phyloP scores from a whole-genome alignment of 2,797 vertebrate species.

The Schizopygopsis malacanthus region DNA sequence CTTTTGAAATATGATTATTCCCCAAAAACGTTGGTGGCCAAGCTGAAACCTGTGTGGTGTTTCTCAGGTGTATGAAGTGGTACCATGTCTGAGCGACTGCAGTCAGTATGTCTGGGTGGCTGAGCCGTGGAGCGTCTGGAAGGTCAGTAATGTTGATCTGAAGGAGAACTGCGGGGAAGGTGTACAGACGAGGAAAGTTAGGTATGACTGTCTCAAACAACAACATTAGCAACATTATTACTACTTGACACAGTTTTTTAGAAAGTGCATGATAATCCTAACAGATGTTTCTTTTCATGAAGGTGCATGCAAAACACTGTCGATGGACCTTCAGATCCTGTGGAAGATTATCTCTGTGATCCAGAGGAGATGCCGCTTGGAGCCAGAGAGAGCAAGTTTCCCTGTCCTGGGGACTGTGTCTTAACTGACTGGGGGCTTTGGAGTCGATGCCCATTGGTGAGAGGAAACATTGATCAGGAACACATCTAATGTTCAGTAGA shows the following conservation, averaged over 20 bases:
- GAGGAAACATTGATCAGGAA: slow-evolving; percentile 40
- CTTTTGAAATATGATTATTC: not conserved
- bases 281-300: slow-evolving; percentile 29
- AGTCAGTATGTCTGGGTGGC: slow-evolving; percentile 92
- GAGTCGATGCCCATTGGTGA: slow-evolving; percentile 90
- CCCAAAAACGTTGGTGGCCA: not conserved
- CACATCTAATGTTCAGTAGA: not conserved
- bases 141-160: slow-evolving; percentile 91
- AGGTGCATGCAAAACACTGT: slow-evolving; percentile 97
- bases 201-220: slow-evolving; percentile 74
- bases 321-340: slow-evolving; percentile 92
- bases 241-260: not conserved
- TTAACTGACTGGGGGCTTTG: slow-evolving; percentile 91
- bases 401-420: slow-evolving; percentile 94
- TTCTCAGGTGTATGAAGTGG: slow-evolving; percentile 93
- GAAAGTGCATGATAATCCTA: not conserved
- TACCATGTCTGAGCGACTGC: slow-evolving; percentile 96
- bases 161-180: slow-evolving; percentile 96
- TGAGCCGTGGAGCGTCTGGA: slow-evolving; percentile 96
- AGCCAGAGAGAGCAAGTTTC: slow-evolving; percentile 89
- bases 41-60: slow-evolving; percentile 2
- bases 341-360: slow-evolving; percentile 97
- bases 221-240: not conserved
- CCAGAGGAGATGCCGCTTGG: slow-evolving; percentile 97
- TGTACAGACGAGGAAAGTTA: slow-evolving; percentile 94